Evolutionary conservation across 2,113 vertebrate species (phyloP).

Genomic region (Elephantulus edwardii): DNA sequence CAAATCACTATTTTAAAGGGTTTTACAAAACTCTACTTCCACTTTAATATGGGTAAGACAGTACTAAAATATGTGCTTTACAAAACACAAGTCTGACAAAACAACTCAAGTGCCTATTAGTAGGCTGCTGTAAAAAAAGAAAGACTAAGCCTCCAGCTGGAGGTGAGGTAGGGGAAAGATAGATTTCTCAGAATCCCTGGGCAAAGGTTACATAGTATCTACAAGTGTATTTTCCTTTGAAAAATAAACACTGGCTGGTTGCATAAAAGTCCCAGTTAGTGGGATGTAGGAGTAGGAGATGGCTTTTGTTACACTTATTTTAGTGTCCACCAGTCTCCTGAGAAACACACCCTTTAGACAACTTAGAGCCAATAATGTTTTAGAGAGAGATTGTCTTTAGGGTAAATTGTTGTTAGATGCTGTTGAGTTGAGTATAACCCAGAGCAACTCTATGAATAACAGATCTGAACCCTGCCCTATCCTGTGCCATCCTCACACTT

Average conservation of each 20-base stretch:
- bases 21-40: conserved; percentile 35
- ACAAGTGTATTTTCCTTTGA: conserved; percentile 30
- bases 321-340: neutral
- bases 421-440: too few relatives aligned
- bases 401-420: too few relatives aligned
- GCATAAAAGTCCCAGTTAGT: neutral
- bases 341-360: conserved; percentile 26
- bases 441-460: too few relatives aligned
- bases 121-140: too few relatives aligned
- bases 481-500: too few relatives aligned
- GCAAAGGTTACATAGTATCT: conserved; percentile 19
- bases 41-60: conserved; percentile 19
- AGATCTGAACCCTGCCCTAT: too few relatives aligned
- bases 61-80: conserved; percentile 21
- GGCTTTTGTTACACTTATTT: neutral
- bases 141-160: too few relatives aligned
- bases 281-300: neutral
- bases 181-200: conserved; percentile 32
- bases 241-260: conserved; percentile 11
- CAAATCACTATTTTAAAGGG: conserved; percentile 34
- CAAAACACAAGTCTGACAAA: neutral
- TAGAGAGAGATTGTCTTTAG: conserved; percentile 9
- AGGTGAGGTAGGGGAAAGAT: neutral
- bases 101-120: neutral
- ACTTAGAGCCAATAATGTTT: conserved; percentile 25